phyloP scores from a whole-genome alignment of 2,797 vertebrate species.

The Arrhamphus sclerolepis region DNA sequence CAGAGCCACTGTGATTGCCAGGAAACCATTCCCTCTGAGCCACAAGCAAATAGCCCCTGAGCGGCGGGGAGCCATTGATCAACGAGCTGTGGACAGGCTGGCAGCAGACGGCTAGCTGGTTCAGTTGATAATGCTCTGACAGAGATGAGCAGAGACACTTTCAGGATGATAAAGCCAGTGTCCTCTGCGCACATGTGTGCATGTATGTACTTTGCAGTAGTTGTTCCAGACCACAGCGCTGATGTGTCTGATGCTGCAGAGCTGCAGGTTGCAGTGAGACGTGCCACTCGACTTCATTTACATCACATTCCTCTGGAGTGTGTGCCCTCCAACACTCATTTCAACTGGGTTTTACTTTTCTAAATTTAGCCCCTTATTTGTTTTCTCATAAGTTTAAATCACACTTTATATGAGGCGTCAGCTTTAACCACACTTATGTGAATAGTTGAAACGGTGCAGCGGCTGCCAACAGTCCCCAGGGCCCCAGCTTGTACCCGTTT shows the following conservation, averaged over 20 bases:
- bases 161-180: slow-evolving; percentile 13
- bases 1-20: slow-evolving; percentile 55
- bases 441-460: no score
- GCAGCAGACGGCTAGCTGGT: slow-evolving; percentile 38
- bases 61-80: slow-evolving; percentile 38
- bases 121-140: slow-evolving; percentile 35
- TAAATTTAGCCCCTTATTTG: no score
- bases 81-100: slow-evolving; percentile 57
- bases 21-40: slow-evolving; percentile 61
- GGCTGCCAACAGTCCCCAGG: no score
- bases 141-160: slow-evolving; percentile 18
- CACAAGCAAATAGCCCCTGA: slow-evolving; percentile 42
- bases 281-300: not conserved
- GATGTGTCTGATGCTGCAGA: not conserved
- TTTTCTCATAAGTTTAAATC: no score
- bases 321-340: not conserved
- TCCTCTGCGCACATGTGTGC: slow-evolving; percentile 1
- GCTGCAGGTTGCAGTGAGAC: slow-evolving; percentile 4
- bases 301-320: slow-evolving; percentile 5
- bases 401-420: no score
- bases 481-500: no score
- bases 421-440: no score
- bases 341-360: not conserved
- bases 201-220: not conserved
- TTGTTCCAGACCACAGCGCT: not conserved